Percentiles rank a stretch among this genome's conserved stretches.
These are phyloP conservation scores for Rhyacophila brunnea DNA, from an alignment of 1,140 invertebrate genomes.

Conservation along the genomic window DNA sequence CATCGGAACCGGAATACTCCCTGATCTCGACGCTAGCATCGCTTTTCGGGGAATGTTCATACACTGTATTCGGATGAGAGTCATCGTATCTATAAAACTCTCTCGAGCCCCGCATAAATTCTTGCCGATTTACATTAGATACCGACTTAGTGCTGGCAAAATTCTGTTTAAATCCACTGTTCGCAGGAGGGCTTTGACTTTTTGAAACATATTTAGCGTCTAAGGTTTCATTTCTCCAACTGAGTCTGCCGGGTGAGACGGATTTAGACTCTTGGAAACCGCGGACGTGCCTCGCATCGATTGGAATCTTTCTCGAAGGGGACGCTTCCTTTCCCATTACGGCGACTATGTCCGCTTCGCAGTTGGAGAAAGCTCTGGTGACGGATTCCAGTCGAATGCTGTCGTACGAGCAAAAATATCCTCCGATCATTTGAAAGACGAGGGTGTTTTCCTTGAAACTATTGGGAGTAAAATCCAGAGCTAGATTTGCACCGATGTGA, in stretches of 20 bases:
- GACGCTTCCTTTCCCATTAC: slow-evolving; percentile 21
- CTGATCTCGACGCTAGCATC: slow-evolving; percentile 42
- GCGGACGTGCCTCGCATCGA: slow-evolving; percentile 9
- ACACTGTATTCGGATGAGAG: slow-evolving; percentile 44
- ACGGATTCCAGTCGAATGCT: slow-evolving; percentile 53
- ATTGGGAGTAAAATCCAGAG: slow-evolving; percentile 65
- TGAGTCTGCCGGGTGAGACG: slow-evolving; percentile 44
- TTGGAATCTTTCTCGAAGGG: slow-evolving; percentile 27
- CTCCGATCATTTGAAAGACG: slow-evolving; percentile 84
- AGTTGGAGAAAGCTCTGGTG: neutral
- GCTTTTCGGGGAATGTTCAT: slow-evolving; percentile 49
- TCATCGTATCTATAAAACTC: slow-evolving; percentile 34
- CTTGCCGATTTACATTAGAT: slow-evolving; percentile 15
- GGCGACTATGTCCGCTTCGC: slow-evolving; percentile 2
- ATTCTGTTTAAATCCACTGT: slow-evolving; percentile 46
- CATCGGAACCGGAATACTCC: slow-evolving; percentile 44
- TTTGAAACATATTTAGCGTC: slow-evolving; percentile 49
- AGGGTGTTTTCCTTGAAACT: slow-evolving; percentile 76
- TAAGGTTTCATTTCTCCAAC: slow-evolving; percentile 42
- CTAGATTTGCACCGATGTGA: slow-evolving; percentile 73
- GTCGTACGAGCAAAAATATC: slow-evolving; percentile 74
- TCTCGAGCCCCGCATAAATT: slow-evolving; percentile 33
- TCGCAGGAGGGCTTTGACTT: slow-evolving; percentile 46
- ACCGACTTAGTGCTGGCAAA: slow-evolving; percentile 42
- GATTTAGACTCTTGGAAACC: slow-evolving; percentile 43